A percentile compares a stretch with the other conserved stretches of the same genome.
Evolutionary conservation across 2,113 vertebrate species (phyloP).

Genomic region (Eudorcas thomsonii): DNA sequence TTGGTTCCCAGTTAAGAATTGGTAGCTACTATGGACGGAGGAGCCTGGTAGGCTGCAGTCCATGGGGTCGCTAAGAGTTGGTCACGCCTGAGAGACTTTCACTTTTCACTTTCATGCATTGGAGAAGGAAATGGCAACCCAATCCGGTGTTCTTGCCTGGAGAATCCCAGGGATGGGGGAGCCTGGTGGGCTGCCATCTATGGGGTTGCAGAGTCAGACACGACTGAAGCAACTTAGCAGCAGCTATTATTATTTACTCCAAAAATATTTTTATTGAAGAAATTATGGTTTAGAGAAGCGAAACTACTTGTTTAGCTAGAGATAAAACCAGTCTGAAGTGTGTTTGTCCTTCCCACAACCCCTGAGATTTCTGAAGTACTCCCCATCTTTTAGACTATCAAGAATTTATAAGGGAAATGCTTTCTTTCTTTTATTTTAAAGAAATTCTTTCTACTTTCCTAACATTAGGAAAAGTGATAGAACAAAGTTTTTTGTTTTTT

Average conservation of each 20-base stretch:
- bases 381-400: background rate
- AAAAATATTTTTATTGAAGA: constrained; percentile 12
- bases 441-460: background rate
- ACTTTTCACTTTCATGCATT: no score
- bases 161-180: no score
- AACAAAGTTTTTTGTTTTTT: background rate
- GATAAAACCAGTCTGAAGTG: background rate
- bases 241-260: background rate
- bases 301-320: background rate
- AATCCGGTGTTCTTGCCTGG: no score
- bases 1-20: background rate
- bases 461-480: constrained; percentile 18
- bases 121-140: no score
- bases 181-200: no score
- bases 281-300: background rate
- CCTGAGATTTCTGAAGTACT: background rate
- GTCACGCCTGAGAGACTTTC: no score
- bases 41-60: no score
- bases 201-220: no score
- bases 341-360: background rate
- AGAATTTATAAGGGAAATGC: constrained; percentile 18
- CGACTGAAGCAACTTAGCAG: no score
- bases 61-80: no score
- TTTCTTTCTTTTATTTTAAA: background rate
- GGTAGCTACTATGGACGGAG: background rate